Conservation (phyloP, 1,140 invertebrate species). For the Hesperophylax magnus region DNA sequence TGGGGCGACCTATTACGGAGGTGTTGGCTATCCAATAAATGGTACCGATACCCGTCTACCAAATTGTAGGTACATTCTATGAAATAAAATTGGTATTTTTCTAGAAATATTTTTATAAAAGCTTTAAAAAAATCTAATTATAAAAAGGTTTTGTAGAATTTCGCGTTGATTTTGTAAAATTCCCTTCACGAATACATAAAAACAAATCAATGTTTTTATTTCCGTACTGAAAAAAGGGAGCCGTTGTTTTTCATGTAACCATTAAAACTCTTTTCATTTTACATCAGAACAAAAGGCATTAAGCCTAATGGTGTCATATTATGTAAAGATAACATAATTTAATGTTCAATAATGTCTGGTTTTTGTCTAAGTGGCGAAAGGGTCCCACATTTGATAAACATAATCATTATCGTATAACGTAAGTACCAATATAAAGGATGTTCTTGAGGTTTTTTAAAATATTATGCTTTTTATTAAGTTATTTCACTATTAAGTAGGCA, state of each 20-base stretch:
- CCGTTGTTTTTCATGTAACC: background rate
- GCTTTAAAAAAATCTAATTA: no score
- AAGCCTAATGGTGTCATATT: slow-evolving; percentile 3
- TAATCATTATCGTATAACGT: background rate
- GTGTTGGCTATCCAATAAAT: no score
- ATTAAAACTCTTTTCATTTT: slow-evolving; percentile 13
- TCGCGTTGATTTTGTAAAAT: no score
- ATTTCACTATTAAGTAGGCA: no score
- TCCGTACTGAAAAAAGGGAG: background rate
- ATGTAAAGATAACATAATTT: slow-evolving; percentile 3
- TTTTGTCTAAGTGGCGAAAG: background rate
- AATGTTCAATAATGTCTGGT: background rate
- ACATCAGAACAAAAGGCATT: background rate
- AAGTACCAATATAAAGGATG: background rate
- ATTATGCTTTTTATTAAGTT: no score
- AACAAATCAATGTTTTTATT: background rate
- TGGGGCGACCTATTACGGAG: no score
- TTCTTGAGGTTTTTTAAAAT: no score
- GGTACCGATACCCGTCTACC: no score
- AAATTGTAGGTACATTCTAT: no score
- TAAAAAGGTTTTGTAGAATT: no score
- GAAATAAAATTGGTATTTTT: no score
- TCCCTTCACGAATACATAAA: background rate
- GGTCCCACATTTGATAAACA: background rate
- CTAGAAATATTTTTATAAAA: no score